Percentiles rank a stretch among this genome's conserved stretches.
Conservation (phyloP, 2,113 vertebrate species). For the Dinomys branickii region DNA sequence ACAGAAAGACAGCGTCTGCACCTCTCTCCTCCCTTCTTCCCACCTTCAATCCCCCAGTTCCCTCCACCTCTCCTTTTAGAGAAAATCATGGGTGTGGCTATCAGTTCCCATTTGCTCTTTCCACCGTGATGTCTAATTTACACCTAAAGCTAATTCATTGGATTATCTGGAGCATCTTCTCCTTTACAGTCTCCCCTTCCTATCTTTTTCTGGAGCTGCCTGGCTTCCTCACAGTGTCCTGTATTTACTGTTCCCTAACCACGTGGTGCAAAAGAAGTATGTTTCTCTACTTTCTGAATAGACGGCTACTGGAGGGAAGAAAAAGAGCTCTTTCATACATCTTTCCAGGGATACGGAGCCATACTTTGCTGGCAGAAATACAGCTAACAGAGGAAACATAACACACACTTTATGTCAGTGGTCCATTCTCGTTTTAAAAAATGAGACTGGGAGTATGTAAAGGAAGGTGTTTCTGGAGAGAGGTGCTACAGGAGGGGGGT, state of each 20-base stretch:
- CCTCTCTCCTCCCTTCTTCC: neutral
- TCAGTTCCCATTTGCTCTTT: neutral
- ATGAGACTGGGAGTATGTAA: conserved; percentile 67
- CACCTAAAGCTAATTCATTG: neutral
- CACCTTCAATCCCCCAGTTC: neutral
- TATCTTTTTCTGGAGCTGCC: neutral
- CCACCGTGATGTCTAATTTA: neutral
- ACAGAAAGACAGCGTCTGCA: neutral
- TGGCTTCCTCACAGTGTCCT: conserved; percentile 1
- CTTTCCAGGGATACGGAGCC: conserved; percentile 51
- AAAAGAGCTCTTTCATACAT: neutral
- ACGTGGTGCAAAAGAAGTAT: conserved; percentile 47
- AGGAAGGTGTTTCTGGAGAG: conserved; percentile 66
- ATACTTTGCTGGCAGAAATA: conserved; percentile 65
- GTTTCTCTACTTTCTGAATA: conserved; percentile 46
- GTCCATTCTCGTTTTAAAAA: conserved; percentile 49
- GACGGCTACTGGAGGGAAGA: neutral
- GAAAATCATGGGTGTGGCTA: neutral
- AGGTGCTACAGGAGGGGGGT: neutral
- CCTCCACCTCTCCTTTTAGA: neutral
- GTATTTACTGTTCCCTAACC: neutral
- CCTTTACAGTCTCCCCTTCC: neutral
- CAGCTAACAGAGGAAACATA: conserved; percentile 71
- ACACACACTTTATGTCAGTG: conserved; percentile 60
- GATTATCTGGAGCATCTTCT: neutral